phyloP scores from a whole-genome alignment of 1,140 invertebrate species.

The Drosophila obscura region DNA sequence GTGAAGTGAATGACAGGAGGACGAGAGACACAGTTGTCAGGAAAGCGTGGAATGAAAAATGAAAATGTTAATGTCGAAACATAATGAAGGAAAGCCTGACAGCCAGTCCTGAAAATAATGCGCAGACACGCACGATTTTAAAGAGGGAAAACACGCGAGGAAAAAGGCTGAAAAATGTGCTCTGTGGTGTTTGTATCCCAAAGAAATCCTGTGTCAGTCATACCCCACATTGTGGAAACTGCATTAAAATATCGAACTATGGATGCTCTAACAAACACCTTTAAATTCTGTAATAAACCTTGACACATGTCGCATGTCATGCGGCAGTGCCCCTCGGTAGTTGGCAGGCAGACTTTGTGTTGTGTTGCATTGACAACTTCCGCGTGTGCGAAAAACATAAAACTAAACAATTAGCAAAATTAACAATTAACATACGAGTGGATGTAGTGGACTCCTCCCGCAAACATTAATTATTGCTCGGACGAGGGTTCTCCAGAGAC shows the following conservation, averaged over 20 bases:
- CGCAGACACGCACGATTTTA: not conserved
- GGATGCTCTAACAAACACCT: too few relatives aligned
- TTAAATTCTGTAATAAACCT: too few relatives aligned
- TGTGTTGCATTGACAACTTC: slow-evolving; percentile 15
- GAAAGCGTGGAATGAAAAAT: slow-evolving; percentile 22
- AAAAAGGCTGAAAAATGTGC: too few relatives aligned
- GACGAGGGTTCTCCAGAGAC: slow-evolving; percentile 25
- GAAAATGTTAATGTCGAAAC: slow-evolving; percentile 31
- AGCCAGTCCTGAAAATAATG: not conserved
- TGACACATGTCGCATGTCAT: too few relatives aligned
- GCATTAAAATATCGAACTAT: too few relatives aligned
- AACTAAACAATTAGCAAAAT: slow-evolving; percentile 26
- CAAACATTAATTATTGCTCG: slow-evolving; percentile 42
- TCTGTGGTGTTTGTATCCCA: too few relatives aligned
- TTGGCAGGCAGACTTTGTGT: too few relatives aligned
- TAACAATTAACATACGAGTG: slow-evolving; percentile 3
- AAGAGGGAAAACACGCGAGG: not conserved
- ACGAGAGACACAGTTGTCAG: slow-evolving; percentile 16
- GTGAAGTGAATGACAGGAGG: too few relatives aligned
- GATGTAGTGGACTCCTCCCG: not conserved
- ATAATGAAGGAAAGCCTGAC: slow-evolving; percentile 19
- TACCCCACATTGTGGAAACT: too few relatives aligned
- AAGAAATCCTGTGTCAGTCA: too few relatives aligned
- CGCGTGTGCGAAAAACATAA: slow-evolving; percentile 17
- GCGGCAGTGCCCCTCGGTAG: too few relatives aligned